Evolutionary conservation across 1,140 invertebrate genomes (phyloP), one percentile per base, ranked within the genome.

Genomic region (Aphelenchoides avenae): DNA sequence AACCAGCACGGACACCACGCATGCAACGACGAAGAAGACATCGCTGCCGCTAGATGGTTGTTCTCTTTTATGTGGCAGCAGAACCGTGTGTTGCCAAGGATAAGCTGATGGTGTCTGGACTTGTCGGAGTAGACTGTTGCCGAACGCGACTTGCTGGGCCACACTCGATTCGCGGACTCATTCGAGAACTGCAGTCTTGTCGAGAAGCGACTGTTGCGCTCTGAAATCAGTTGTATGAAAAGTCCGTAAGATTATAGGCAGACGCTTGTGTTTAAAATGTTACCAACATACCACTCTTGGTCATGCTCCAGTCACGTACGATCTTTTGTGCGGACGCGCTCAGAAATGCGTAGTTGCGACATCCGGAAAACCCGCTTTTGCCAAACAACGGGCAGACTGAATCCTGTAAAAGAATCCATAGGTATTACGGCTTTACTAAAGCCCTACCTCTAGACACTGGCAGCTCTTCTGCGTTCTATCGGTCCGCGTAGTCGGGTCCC

Each of bases 391-490:
- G 15, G 26, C 43, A 46, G 27, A 46, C 34, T 5, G 43, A 46
- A 15, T 46, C 43, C 3, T 36, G 18, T 13, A 36, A 36, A 36
- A 18, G 13, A 36, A 13, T 36, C 34, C 34, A 13, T 36, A 36
- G 11, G 18, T 36, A 13, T 36, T 36, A 13, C 11, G 13, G 34
- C 11, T 36, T 13, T 13, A 36, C 34, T 36, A 18, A 13, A 36
- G 18, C 13, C 34, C 18, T 36, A 36, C 34, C 34, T 46, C 26
- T 29, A 46, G 5, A n/a, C 43, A 46, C 34, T 46, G 3, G 34
- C 43, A 46, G 24, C 43, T 46, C 34, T 46, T 46, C n/a, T 46
- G 43, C n/a, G 43, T 46, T 31, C 43, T 3, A 27, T 46, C 43
- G n/a, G 34, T 31, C 13, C 24, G 15, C 13, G 27, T 31, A 11